Evolutionary conservation across 2,888 invertebrate genomes (phyloP), one percentile per base, ranked within the genome.

Genomic region (Onthophagus sagittarius): DNA sequence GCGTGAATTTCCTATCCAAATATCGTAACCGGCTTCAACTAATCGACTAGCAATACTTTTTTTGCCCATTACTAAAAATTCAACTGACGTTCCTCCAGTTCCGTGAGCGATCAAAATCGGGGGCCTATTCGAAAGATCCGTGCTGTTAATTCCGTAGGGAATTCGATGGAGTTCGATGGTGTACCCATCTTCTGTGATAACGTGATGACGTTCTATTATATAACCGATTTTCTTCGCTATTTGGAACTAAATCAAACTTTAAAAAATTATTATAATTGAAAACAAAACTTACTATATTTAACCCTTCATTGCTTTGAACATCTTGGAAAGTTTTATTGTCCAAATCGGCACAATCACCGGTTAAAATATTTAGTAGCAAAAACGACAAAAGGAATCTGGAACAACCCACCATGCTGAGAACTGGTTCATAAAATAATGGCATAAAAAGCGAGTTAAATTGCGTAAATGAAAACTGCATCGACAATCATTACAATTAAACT

Each of bases 1-100:
- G 2, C 96, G 89, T 11, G 89, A 89, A 82, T 95, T 96, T 0
- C 93, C 92, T 86, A 96, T 85, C 95, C 95, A 96, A 0, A 93
- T 92, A 76, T 93, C 93, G 78, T 89, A 93, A n/a, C 92, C 92
- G 79, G 86, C 85, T 78, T 93, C 91, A 2, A 91, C 89, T 2
- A 93, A 83, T 11, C 88, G 81, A 79, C 83, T 87, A 0, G 81
- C 86, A 9, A 94, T 85, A 63, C 89, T 90, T 75, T 87, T 88
- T 63, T 90, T 87, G 0, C 92, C 91, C 85, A 92, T 90, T 71
- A 93, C 83, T 1, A 96, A 87, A 89, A 91, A 96, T 76, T 92
- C 91, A 6, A 91, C 89, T 0, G 94, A 92, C 4, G 91, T 91
- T 62, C 90, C 90, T 15, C 94, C 82, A 0, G 96, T 84, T 0